Conservation (phyloP, 1,140 invertebrate species). For the Vanessa atalanta region DNA sequence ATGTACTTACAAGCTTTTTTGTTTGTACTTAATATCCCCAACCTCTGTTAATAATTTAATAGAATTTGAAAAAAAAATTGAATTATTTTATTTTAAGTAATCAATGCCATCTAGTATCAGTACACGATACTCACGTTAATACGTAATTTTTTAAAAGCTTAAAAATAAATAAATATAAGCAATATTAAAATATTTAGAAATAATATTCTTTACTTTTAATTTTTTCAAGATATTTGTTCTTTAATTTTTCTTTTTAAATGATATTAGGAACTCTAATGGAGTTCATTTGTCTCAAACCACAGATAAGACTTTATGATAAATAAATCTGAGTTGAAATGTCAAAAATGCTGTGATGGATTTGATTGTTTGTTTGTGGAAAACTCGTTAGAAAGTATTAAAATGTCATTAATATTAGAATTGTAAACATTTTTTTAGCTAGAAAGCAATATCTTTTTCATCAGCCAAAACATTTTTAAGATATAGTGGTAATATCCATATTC, state of each 20-base stretch:
- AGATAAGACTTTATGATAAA: slow-evolving; percentile 29
- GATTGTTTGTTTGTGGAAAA: slow-evolving; percentile 78
- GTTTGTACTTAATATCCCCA: too few relatives aligned
- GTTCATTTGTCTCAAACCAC: background rate
- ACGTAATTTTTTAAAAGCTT: too few relatives aligned
- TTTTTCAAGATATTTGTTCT: background rate
- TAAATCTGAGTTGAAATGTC: slow-evolving; percentile 53
- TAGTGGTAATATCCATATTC: slow-evolving; percentile 59
- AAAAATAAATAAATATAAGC: too few relatives aligned
- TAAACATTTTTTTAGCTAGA: slow-evolving; percentile 45
- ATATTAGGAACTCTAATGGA: background rate
- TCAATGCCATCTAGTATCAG: too few relatives aligned
- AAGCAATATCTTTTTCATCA: slow-evolving; percentile 47
- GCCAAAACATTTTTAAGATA: slow-evolving; percentile 45
- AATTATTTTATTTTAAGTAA: too few relatives aligned
- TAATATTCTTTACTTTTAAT: too few relatives aligned
- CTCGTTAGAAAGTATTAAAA: slow-evolving; percentile 74
- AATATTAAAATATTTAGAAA: too few relatives aligned
- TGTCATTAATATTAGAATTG: slow-evolving; percentile 53
- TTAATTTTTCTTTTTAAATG: background rate
- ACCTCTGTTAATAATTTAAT: too few relatives aligned
- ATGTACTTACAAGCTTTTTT: too few relatives aligned
- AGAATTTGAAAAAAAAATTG: too few relatives aligned
- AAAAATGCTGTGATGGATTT: slow-evolving; percentile 68
- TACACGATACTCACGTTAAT: too few relatives aligned